These are phyloP conservation scores for Stictocephala bisonia DNA, from an alignment of 2,888 invertebrate genomes.

Conservation along the genomic window DNA sequence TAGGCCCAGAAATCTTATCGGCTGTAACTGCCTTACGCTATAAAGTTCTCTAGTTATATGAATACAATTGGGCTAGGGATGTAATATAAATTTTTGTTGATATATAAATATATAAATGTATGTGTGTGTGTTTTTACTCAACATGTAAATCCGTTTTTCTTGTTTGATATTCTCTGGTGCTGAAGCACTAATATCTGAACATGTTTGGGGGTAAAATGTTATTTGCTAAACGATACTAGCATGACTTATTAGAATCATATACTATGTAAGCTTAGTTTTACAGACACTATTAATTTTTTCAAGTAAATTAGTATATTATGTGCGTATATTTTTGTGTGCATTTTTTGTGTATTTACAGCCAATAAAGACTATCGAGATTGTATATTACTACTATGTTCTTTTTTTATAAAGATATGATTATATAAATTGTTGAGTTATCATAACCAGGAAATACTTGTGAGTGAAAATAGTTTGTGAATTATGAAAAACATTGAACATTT, in stretches of 20 bases:
- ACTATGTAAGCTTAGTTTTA: constrained; percentile 26
- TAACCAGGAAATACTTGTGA: constrained; percentile 12
- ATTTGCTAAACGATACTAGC: constrained; percentile 4
- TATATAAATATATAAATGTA: constrained; percentile 30
- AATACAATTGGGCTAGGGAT: constrained; percentile 32
- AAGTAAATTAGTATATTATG: constrained; percentile 44
- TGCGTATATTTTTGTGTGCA: constrained; percentile 46
- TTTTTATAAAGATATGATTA: constrained; percentile 38
- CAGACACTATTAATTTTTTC: constrained; percentile 12
- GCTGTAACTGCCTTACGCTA: constrained; percentile 29
- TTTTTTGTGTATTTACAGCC: constrained; percentile 43
- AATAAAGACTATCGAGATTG: constrained; percentile 30
- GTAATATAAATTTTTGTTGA: constrained; percentile 31
- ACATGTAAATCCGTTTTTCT: constrained; percentile 8
- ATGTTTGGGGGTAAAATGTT: background rate
- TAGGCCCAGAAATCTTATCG: constrained; percentile 32
- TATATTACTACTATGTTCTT: constrained; percentile 39
- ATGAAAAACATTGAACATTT: background rate
- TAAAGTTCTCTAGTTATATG: constrained; percentile 23
- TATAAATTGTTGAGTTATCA: constrained; percentile 23
- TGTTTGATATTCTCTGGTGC: constrained; percentile 7
- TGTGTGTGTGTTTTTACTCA: constrained; percentile 37
- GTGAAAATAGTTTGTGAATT: background rate
- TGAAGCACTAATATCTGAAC: background rate
- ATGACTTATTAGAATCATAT: constrained; percentile 19